Evolutionary conservation across 1,140 invertebrate species (phyloP), one percentile per base, ranked within the genome.

Genomic region (Euwallacea similis): DNA sequence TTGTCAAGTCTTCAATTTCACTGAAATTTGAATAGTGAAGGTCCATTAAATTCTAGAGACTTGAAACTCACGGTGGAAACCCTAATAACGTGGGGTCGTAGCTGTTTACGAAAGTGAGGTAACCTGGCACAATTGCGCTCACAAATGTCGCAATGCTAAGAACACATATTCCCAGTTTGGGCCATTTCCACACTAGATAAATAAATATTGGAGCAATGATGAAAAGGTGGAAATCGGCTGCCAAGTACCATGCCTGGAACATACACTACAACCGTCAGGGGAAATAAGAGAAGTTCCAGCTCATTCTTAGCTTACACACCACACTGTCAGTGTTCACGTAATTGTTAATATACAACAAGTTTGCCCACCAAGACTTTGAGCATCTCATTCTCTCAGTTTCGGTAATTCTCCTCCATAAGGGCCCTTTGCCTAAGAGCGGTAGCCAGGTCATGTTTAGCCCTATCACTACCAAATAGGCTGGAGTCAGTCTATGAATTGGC

Each of bases 201-300:
- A 94, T 86, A 73, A 96, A 85, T 15, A 93, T 81, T 0, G 93
- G 90, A 15, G 91, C 89, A 2, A 94, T 79, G 71, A 93, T 84
- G 80, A 93, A 94, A 65, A 95, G 84, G 79, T 95, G 93, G 54
- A 93, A 93, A 79, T 96, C 93, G 65, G 92, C 93, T 6, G 93
- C 90, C 61, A 97, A 83, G 76, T 95, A 96, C 94, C 94, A 97
- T 0, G 92, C 90, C 86, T 93, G 93, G 60, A 91, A 91, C 87
- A 96, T 92, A 78, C 94, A 96, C 92, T 94, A 81, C 64, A 79
- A 79, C 46, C 13, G 9, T 10, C 9, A 50, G 9, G 9, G 13
- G 6, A 50, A 13, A 11, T 13, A 11, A 11, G 46, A 72, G 44
- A 78, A 58, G 56, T 58, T 54, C 65, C 10, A 13, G 13, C 46